phyloP scores from a whole-genome alignment of 2,113 vertebrate genomes.

The Tauraco erythrolophus region DNA sequence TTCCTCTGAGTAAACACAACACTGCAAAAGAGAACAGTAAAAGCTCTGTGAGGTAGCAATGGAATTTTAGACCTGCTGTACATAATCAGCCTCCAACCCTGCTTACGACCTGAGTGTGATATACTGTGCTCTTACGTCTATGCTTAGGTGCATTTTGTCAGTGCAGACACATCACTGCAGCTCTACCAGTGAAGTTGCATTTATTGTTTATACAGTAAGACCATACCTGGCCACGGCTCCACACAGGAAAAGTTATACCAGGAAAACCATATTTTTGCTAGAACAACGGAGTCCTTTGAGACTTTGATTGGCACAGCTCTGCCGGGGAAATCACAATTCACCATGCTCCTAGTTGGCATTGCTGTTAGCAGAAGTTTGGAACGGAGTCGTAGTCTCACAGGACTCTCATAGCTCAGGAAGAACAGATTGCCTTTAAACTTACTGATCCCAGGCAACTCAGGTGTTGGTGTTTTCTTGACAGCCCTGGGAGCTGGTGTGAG shows the following conservation, averaged over 20 bases:
- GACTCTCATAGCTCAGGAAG: conserved; percentile 44
- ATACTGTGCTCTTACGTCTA: background rate
- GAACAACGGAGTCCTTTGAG: background rate
- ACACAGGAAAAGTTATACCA: background rate
- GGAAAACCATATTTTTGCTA: background rate
- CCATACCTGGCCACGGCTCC: background rate
- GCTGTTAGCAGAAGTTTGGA: conserved; percentile 62
- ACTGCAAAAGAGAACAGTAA: background rate
- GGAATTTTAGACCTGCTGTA: background rate
- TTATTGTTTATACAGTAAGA: background rate
- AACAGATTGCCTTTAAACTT: conserved; percentile 70
- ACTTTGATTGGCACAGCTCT: conserved; percentile 21
- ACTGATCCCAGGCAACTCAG: conserved; percentile 10
- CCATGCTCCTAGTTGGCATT: conserved; percentile 33
- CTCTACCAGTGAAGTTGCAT: background rate
- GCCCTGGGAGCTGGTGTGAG: conserved; percentile 21
- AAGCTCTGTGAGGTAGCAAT: background rate
- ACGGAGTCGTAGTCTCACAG: conserved; percentile 6
- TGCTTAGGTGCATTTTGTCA: background rate
- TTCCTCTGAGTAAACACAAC: background rate
- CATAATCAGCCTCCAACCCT: background rate
- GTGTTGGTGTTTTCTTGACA: conserved; percentile 62
- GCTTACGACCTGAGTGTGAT: background rate
- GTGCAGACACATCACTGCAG: background rate
- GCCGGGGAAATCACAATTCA: conserved; percentile 49